A percentile compares a stretch with the other conserved stretches of the same genome.
Conservation (phyloP, 2,888 invertebrate genomes). For the Hedychridium roseum region DNA sequence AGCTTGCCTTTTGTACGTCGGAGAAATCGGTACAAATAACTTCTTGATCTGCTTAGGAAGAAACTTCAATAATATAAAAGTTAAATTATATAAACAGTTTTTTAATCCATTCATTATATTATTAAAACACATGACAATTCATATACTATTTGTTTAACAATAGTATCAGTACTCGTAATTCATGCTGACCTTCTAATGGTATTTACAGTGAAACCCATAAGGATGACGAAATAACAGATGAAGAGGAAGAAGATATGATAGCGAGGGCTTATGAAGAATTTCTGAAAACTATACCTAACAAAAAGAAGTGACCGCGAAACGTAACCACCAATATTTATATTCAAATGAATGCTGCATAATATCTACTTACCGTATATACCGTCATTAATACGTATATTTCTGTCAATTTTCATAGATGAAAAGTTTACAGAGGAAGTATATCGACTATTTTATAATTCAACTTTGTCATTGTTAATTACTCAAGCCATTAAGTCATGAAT, state of each 20-base stretch:
- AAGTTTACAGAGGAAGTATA: neutral
- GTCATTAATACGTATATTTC: neutral
- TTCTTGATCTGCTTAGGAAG: too few species aligned
- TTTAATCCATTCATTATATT: too few species aligned
- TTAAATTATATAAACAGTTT: too few species aligned
- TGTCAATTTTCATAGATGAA: neutral
- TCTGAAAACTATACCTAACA: conserved; percentile 45
- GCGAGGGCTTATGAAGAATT: conserved; percentile 58
- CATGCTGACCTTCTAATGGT: too few species aligned
- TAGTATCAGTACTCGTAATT: too few species aligned
- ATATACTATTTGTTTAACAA: too few species aligned
- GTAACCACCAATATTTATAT: neutral
- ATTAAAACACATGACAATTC: too few species aligned
- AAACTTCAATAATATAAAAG: too few species aligned
- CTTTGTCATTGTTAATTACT: conserved; percentile 1
- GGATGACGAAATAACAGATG: conserved; percentile 32
- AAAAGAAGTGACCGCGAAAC: conserved; percentile 11
- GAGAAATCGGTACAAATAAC: too few species aligned
- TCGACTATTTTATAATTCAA: conserved; percentile 1
- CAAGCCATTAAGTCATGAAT: neutral
- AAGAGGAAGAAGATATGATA: conserved; percentile 52
- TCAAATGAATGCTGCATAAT: neutral
- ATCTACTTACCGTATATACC: neutral
- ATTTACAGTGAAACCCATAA: too few species aligned
- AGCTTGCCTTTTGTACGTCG: too few species aligned